These are phyloP conservation scores for Papilio glaucus DNA, from an alignment of 1,140 invertebrate species.

Conservation along the genomic window DNA sequence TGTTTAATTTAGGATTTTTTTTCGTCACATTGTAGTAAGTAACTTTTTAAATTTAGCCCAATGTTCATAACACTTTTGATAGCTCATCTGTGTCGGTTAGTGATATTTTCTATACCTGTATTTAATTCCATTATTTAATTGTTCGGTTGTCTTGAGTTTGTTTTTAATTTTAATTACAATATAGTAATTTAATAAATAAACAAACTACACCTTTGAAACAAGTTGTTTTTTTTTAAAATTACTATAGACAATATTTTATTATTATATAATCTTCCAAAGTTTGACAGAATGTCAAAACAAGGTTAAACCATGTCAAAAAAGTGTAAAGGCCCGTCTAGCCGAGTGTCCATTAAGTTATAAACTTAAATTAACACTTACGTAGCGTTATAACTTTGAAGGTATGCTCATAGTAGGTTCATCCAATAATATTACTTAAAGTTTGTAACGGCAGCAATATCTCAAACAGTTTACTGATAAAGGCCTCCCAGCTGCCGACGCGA, in stretches of 20 bases:
- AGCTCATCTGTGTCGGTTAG: too few relatives aligned
- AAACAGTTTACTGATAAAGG: constrained; percentile 38
- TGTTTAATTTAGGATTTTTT: too few relatives aligned
- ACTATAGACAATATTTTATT: neutral
- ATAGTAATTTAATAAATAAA: too few relatives aligned
- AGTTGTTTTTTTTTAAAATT: too few relatives aligned
- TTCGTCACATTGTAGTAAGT: too few relatives aligned
- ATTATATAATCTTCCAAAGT: neutral
- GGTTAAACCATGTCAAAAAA: constrained; percentile 14
- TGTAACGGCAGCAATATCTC: constrained; percentile 36
- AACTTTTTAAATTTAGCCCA: too few relatives aligned
- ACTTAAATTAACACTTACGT: constrained; percentile 35
- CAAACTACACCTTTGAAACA: too few relatives aligned
- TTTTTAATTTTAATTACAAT: too few relatives aligned
- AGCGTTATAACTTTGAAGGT: constrained; percentile 30
- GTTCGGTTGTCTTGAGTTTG: too few relatives aligned
- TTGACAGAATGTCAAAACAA: neutral
- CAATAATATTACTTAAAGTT: constrained; percentile 36
- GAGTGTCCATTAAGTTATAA: constrained; percentile 26
- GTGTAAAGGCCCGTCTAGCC: constrained; percentile 6
- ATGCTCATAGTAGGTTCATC: constrained; percentile 28
- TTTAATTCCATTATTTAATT: too few relatives aligned
- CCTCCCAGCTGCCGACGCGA: constrained; percentile 22
- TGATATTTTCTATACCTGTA: too few relatives aligned
- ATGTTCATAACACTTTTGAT: too few relatives aligned